A percentile compares a stretch with the other conserved stretches of the same genome.
These are phyloP conservation scores for Cryptosula pallasiana DNA, from an alignment of 2,888 invertebrate species.

Conservation along the genomic window DNA sequence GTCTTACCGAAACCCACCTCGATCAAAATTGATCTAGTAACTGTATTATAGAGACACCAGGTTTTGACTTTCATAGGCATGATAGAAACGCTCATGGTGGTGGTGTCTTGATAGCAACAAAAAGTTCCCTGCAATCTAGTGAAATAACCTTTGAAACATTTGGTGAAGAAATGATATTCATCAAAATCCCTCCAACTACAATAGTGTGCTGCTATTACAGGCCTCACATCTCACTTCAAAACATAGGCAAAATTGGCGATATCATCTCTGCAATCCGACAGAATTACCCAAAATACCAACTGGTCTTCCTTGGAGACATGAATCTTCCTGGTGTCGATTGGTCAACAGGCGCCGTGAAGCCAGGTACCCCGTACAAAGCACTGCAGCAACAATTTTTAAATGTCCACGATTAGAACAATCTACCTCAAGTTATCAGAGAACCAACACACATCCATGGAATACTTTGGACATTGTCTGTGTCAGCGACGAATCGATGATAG, in stretches of 20 bases:
- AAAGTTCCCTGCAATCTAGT: background rate
- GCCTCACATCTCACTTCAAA: background rate
- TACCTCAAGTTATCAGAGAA: too few species aligned
- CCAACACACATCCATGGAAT: too few species aligned
- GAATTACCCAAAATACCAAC: background rate
- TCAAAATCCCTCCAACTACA: background rate
- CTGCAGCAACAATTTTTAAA: background rate
- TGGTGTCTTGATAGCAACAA: background rate
- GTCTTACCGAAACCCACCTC: background rate
- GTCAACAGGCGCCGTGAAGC: background rate
- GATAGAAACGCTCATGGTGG: conserved; percentile 3
- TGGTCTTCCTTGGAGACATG: background rate
- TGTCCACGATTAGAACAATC: too few species aligned
- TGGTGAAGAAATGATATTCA: background rate
- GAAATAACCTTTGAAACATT: background rate
- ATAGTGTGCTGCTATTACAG: conserved; percentile 8
- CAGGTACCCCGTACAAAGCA: background rate
- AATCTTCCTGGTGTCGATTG: background rate
- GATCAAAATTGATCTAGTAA: background rate
- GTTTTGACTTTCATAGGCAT: background rate
- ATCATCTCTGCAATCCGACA: background rate
- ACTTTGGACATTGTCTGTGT: too few species aligned
- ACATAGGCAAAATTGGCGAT: background rate
- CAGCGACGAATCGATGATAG: too few species aligned
- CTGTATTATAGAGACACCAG: background rate